Base-by-base conservation (phyloP, 2,888 invertebrate genomes). In the Cancer borealis region DNA sequence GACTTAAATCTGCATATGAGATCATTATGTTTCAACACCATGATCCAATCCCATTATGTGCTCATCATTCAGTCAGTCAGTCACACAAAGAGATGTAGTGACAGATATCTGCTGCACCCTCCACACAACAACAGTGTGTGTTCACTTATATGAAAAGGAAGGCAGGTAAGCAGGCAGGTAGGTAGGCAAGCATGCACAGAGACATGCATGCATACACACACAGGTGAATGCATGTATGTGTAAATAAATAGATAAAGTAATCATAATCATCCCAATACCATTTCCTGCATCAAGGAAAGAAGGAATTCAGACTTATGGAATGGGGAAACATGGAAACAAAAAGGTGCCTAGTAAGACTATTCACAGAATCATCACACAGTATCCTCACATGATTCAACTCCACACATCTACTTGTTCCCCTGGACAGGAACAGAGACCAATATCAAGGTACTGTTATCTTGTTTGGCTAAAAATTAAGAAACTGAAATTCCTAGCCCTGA, bases 1-100 rank as follows among this genome's bases (percentile, higher is more conserved):
- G 30, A 90, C 60, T 54, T 54, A 90, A 54, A 90, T 90, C 49
- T 90, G 60, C 30, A 90, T 39, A 54, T 90, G 79, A 21, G 49
- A 46, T 84, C 46, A 49, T 79, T 79, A 79, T 26, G 47, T 39
- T 79, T 3, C 12, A 12, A 92, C 47, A 12, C 45, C 45, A 45
- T 46, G 84, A 26, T 45, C 46, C 79, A 92, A 47, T 26, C 49
- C 60, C 79, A 46, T 10, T 39, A 14, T 46, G 47, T 26, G 79
- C 14, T 79, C 14, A 79, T 47, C 12, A n/a, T n/a, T 49, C 46
- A 21, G 46, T 39, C 79, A 92, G 30, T 54, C 66, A 26, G 45
- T 88, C 66, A 14, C 87, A 84, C 39, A 84, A 30, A 84, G 39
- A 84, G 14, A 84, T 84, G 12, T 39, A 17, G 84, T 84, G 84